phyloP scores from a whole-genome alignment of 35 echinoderm and acorn worm species.

The Apostichopus parvimensis region DNA sequence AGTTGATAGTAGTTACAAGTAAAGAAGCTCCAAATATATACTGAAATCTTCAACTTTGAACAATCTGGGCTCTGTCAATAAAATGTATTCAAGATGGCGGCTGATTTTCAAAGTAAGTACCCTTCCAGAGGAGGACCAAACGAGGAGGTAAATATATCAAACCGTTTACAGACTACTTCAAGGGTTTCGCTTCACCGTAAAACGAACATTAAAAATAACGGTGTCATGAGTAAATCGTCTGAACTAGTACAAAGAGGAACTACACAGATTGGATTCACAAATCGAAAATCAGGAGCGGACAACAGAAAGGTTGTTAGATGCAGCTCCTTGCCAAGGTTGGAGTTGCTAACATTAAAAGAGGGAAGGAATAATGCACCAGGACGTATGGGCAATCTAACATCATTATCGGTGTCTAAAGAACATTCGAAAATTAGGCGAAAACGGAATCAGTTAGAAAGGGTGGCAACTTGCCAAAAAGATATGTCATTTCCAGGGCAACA shows the following conservation, averaged over 20 bases:
- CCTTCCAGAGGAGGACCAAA: not conserved
- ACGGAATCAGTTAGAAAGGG: not conserved
- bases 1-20: not conserved
- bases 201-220: too few species aligned
- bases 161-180: not conserved
- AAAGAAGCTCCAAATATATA: not conserved
- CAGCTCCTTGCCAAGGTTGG: not conserved
- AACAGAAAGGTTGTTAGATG: not conserved
- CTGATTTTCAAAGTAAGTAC: not conserved
- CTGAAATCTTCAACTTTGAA: not conserved
- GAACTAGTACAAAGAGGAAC: too few species aligned
- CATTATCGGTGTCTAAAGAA: not conserved
- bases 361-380: not conserved
- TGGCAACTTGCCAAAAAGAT: conserved; percentile 1
- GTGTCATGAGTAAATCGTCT: too few species aligned
- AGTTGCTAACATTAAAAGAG: not conserved
- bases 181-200: too few species aligned
- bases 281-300: not conserved
- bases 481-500: conserved; percentile 8
- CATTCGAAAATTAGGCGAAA: not conserved
- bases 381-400: conserved; percentile 2
- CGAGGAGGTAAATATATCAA: not conserved
- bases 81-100: not conserved
- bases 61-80: not conserved
- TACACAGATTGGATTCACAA: too few species aligned